Evolutionary conservation across 1,140 invertebrate species (phyloP).

Genomic region (Pantala flavescens): DNA sequence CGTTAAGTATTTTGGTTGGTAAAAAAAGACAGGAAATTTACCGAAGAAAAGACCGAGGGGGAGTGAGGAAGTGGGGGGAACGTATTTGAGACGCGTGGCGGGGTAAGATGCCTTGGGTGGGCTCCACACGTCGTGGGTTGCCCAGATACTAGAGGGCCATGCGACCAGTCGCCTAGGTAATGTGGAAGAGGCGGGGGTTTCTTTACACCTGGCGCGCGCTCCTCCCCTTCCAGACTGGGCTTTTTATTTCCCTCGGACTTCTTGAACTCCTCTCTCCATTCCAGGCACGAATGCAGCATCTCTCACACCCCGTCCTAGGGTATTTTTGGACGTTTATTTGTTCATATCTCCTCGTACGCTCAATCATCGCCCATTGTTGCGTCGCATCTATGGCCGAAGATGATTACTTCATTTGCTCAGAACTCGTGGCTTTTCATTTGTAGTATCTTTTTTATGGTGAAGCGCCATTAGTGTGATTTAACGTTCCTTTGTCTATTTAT

Average conservation of each 20-base stretch:
- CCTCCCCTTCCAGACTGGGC: not conserved
- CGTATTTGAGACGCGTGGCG: not conserved
- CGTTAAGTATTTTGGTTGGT: not conserved
- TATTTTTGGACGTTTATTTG: not conserved
- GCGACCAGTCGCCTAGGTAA: not conserved
- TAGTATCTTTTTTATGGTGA: no score
- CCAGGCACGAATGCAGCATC: not conserved
- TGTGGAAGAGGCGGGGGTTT: not conserved
- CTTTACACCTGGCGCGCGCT: constrained; percentile 1
- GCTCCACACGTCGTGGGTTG: not conserved
- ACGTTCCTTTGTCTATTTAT: no score
- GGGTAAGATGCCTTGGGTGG: not conserved
- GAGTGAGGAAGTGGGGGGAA: not conserved
- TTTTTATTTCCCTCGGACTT: not conserved
- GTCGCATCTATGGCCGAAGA: not conserved
- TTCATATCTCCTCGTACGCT: not conserved
- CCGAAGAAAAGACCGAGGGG: not conserved
- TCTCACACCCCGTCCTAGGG: not conserved
- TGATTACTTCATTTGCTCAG: not conserved
- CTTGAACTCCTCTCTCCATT: not conserved
- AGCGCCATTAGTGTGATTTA: no score
- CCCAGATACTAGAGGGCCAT: not conserved
- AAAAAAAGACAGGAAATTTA: not conserved
- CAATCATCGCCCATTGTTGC: not conserved
- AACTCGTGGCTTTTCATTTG: not conserved